These are phyloP conservation scores for Theonella swinhoei DNA, from an alignment of 37 sponge, comb jelly and placozoan genomes.

Conservation along the genomic window DNA sequence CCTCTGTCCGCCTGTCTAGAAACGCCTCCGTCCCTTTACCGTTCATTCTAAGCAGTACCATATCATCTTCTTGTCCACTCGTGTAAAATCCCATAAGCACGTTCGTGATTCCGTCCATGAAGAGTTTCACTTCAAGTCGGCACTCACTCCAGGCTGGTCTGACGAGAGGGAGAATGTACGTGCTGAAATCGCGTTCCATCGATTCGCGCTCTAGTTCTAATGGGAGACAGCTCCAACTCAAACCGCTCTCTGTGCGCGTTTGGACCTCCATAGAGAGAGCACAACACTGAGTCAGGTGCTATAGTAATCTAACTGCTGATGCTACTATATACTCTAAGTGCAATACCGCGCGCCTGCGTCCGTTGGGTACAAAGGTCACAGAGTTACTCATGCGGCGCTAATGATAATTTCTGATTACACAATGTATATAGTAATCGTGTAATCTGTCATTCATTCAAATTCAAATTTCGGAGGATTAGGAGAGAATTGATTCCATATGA, in stretches of 20 bases:
- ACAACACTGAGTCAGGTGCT: too few species aligned
- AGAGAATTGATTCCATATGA: too few species aligned
- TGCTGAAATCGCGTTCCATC: neutral
- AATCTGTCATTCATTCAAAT: too few species aligned
- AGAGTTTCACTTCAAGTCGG: slow-evolving; percentile 16
- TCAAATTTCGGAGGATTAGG: too few species aligned
- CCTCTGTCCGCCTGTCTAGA: slow-evolving; percentile 58
- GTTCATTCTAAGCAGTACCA: slow-evolving; percentile 68
- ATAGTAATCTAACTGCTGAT: too few species aligned
- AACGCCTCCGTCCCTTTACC: slow-evolving; percentile 70
- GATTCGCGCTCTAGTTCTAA: neutral
- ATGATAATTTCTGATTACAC: too few species aligned
- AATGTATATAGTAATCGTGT: too few species aligned
- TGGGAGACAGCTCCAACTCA: slow-evolving; percentile 6
- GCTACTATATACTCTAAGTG: too few species aligned
- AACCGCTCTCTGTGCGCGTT: neutral
- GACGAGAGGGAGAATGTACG: slow-evolving; percentile 5
- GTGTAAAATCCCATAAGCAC: slow-evolving; percentile 43
- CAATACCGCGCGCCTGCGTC: too few species aligned
- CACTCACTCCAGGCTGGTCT: slow-evolving; percentile 38
- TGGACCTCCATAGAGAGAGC: too few species aligned
- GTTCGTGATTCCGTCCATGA: slow-evolving; percentile 64
- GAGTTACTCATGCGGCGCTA: too few species aligned
- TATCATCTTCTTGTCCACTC: slow-evolving; percentile 31
- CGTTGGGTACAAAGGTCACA: too few species aligned